phyloP scores from a whole-genome alignment of 2,888 invertebrate species.

The Drosophila setosimentum region DNA sequence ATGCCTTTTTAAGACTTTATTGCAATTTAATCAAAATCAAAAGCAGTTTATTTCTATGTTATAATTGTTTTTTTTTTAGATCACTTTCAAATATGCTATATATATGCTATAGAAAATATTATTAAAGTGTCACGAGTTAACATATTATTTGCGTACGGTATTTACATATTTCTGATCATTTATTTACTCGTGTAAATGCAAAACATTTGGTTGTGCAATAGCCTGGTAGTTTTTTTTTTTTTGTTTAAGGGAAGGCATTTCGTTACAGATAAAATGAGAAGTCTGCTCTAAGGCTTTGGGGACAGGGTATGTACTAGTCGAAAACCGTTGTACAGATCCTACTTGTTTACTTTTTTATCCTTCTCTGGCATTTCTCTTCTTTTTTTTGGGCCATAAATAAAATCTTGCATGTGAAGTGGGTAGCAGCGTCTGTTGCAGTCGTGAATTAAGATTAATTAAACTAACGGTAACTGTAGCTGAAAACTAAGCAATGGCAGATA shows the following conservation, averaged over 20 bases:
- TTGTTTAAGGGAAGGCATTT: neutral
- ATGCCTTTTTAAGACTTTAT: neutral
- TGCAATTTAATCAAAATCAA: neutral
- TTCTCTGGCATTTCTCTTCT: slow-evolving; percentile 31
- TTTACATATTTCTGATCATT: neutral
- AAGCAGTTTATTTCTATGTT: neutral
- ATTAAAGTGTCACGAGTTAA: neutral
- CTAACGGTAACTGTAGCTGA: slow-evolving; percentile 73
- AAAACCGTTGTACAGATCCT: neutral
- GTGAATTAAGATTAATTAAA: slow-evolving; percentile 80
- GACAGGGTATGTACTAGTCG: slow-evolving; percentile 5
- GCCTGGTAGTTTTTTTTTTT: neutral
- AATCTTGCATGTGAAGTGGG: slow-evolving; percentile 78
- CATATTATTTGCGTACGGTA: neutral
- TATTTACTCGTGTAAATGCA: neutral
- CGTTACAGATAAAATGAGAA: neutral
- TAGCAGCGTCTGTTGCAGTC: slow-evolving; percentile 73
- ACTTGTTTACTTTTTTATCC: slow-evolving; percentile 6
- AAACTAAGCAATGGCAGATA: slow-evolving; percentile 56
- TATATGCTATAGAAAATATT: neutral
- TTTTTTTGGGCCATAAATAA: slow-evolving; percentile 68
- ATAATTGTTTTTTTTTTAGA: neutral
- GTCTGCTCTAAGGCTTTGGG: neutral
- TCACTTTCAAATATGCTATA: neutral
- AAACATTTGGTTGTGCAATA: neutral